Evolutionary conservation across 2,113 vertebrate genomes (phyloP), one percentile per base, ranked within the genome.

Genomic region (Hypocryptadius cinnamomeus): DNA sequence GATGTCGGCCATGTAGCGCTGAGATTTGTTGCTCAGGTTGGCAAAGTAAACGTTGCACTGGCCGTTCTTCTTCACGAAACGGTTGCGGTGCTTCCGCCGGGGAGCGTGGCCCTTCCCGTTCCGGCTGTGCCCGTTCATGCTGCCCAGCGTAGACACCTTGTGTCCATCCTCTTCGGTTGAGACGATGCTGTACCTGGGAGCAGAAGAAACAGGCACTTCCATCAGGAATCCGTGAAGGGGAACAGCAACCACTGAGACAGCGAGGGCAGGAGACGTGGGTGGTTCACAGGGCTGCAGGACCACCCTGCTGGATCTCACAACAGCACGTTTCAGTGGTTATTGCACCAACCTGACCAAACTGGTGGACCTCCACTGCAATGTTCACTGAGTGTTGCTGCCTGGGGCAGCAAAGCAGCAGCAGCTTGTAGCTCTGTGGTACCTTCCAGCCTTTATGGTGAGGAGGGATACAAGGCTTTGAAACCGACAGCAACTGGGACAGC

Each of bases 51-150:
- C 98, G 3, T 99, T 99, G 94, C 99, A 99, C 56, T 99, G 99
- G 74, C 99, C 99, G 13, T 99, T 99, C 97, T 99, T 99, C 98
- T 99, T 99, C 31, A 99, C 99, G 10, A 99, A 99, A n/a, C 99
- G 99, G 96, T 98, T 99, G 90, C 98, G 98, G 45, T 98, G 97
- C 85, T 99, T 99, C 95, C 97, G 96, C 85, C 98, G 97, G 42
- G 98, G 98, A 84, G 96, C 97, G 3, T 98, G 98, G 72, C 97
- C 96, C 96, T 98, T 97, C 88, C 98, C 98, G 1, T 98, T 98
- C 44, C 95, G 96, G 93, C 96, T 98, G 94, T 98, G 97, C 69
- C 98, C 98, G 0, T 97, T 98, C 93, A 99, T 97, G 84, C 96
- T 97, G 72, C 97, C 97, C 79, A 98, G 82, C 0, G 96, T 93